Evolutionary conservation across 1,140 invertebrate species (phyloP), one percentile per base, ranked within the genome.

Genomic region (Samia ricini): DNA sequence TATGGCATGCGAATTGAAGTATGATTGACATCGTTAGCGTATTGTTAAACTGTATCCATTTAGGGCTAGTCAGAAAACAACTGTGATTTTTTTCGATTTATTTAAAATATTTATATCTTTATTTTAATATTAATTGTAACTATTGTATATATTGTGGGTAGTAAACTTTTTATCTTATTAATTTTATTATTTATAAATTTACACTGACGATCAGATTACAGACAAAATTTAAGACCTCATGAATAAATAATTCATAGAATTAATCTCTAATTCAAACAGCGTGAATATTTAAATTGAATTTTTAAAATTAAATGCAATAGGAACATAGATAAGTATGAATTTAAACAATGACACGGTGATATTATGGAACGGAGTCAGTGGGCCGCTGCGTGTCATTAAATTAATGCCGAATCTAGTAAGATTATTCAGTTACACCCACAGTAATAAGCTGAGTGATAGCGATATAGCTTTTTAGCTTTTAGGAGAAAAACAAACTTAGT

Each of bases 361-460:
- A 42, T 42, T 42, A 12, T 42, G 33, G 52, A 22, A 55, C 52
- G 22, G 52, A 24, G 52, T 55, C 52, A 55, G 21, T 55, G 21
- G 23, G 52, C 52, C 52, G 22, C 20, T 7, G 20, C 52, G 52
- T 24, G 22, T 24, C 52, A 24, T 55, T 55, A 55, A 22, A 15
- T 55, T 55, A 42, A 42, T 42, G 12, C 15, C 15, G 33, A 10
- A 52, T 52, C 50, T 8, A 21, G 50, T 10, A 7, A 52, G 19
- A 52, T 52, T 52, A 10, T 4, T 52, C 19, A 21, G 50, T 1
- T 19, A 21, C 22, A 5, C 3, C 20, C 50, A 19, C 7, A 21
- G 20, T 23, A 1, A 21, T 21, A 52, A 52, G 19, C 50, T 52
- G 22, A 52, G 12, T 12, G 33, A 12, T 0, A 42, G 33, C 8